Evolutionary conservation across 92 coral and sea anemone genomes (phyloP), one percentile per base, ranked within the genome.

Genomic region (Ricordea florida): DNA sequence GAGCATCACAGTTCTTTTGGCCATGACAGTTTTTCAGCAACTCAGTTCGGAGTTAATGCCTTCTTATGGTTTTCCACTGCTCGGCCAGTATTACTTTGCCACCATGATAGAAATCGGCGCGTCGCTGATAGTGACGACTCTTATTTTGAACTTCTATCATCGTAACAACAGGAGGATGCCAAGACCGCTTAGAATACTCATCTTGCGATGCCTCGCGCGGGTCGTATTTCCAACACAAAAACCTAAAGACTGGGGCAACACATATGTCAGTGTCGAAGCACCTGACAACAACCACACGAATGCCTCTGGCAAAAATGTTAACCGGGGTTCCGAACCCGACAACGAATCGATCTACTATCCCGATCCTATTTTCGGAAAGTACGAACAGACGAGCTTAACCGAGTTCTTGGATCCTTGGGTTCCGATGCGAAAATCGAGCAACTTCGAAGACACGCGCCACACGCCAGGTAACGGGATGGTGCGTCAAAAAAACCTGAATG

Each of bases 1-100:
- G 27, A 92, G 98, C 51, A 94, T 94, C 37, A 94, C 98, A 28
- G 98, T 94, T 2, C 70, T 94, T 14, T 41, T 94, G 25, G 98
- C 98, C 30, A 94, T 94, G 98, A 94, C 98, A 0, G 98, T 94
- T 6, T 94, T 94, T 48, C 98, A 94, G 57, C 98, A 94, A 37
- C 89, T 94, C 23, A 91, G 97, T 10, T 88, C 97, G 0, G 98
- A 88, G 55, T 72, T 94, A 10, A 94, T 94, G 97, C 98, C 98
- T 0, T 86, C 98, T 8, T 94, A 94, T 35, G 98, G 89, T 13
- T 94, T 94, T 31, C 98, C 98, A 16, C 83, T 94, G 1, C 89
- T 94, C 3, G 94, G 98, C 13, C 98, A 94, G 81, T 94, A 94
- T 50, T 94, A 94, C 65, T 94, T 94, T 35, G 97, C 97, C 8